Evolutionary conservation across 2,113 vertebrate genomes (phyloP), one percentile per base, ranked within the genome.

Genomic region (Ailurus styani): DNA sequence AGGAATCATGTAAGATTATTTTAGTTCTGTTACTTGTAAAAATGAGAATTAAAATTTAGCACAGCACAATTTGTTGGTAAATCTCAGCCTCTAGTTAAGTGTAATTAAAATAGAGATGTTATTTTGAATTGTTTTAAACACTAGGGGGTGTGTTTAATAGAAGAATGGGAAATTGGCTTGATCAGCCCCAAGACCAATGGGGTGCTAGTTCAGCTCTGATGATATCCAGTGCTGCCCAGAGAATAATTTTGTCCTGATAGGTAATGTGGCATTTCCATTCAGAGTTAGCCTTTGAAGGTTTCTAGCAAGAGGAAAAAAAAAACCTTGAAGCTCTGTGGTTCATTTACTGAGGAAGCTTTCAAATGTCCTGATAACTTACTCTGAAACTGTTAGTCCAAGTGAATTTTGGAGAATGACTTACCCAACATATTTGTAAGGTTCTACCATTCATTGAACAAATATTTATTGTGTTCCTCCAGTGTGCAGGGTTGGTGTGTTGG

Each of bases 11-110:
- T 84, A 92, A 95, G n/a, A 55, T 86, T 95, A 82, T 83, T 85
- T 97, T 86, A 55, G 27, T 91, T 95, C 93, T 29, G 17, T 96
- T 87, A 89, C 83, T 93, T 95, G 75, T 91, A 88, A 94, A 93
- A 94, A 54, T 88, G 37, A 94, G 91, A 75, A 92, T 72, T 93
- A 52, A 85, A 91, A 52, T 88, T 95, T 68, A 70, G 83, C 9
- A 31, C 34, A 89, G 64, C 55, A 89, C n/a, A 85, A 25, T 85
- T 81, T 52, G 4, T 91, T 96, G 47, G 37, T 95, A 81, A 79
- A 86, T 85, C 37, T 92, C 54, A 92, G 70, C 47, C 62, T 85
- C 25, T 73, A 96, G 60, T 92, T 95, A 92, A 96, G 12, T 15
- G 73, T 95, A 86, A 81, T 79, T 92, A 96, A 92, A 89, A 78